Conservation (phyloP, 2,888 invertebrate genomes). For the Trichopoda pennipes region DNA sequence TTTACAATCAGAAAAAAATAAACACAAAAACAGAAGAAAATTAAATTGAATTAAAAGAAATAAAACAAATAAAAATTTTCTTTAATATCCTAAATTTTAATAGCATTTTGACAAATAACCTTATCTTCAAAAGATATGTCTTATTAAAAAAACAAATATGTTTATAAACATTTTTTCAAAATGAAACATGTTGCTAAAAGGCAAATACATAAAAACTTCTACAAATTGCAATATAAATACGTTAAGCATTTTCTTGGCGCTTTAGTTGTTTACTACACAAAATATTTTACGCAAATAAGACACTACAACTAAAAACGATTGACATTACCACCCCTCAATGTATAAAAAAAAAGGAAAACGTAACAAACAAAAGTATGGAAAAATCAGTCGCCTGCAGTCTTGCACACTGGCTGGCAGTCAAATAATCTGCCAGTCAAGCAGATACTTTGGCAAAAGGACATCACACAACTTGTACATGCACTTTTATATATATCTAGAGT, state of each 20-base stretch:
- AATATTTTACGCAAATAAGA: constrained; percentile 55
- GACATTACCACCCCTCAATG: constrained; percentile 43
- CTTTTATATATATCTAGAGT: background rate
- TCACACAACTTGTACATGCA: background rate
- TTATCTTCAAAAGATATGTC: no score
- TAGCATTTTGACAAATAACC: no score
- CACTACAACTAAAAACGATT: constrained; percentile 7
- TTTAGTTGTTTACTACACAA: constrained; percentile 35
- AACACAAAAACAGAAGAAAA: no score
- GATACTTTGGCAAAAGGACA: constrained; percentile 14
- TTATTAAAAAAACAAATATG: background rate
- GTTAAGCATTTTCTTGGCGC: constrained; percentile 16
- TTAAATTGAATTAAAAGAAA: no score
- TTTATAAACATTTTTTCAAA: constrained; percentile 13
- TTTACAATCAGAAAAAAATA: no score
- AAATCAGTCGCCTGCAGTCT: constrained; percentile 18
- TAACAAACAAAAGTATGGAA: background rate
- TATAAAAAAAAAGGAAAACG: background rate
- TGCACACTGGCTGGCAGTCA: constrained; percentile 38
- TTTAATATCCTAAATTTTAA: no score
- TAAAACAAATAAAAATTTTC: no score
- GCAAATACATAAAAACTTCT: background rate
- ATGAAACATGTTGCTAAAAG: constrained; percentile 5
- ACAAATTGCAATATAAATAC: constrained; percentile 24
- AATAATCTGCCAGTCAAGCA: constrained; percentile 33